Evolutionary conservation across 1,140 invertebrate species (phyloP).

Genomic region (Leptestheria dahalacensis): DNA sequence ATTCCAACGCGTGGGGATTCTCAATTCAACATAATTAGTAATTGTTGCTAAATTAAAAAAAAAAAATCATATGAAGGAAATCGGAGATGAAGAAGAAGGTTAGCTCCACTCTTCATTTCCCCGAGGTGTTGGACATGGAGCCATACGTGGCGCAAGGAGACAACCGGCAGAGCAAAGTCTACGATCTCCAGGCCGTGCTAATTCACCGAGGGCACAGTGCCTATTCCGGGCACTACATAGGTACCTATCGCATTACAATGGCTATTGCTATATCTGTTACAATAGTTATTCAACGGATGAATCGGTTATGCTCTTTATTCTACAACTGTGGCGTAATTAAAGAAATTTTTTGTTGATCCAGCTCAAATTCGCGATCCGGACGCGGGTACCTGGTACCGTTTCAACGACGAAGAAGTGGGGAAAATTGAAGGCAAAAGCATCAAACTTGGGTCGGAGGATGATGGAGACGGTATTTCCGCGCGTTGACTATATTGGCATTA

Average conservation of each 20-base stretch:
- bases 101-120: slow-evolving; percentile 48
- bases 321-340: no score
- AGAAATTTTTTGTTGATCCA: slow-evolving; percentile 16
- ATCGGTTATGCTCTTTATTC: no score
- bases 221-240: slow-evolving; percentile 54
- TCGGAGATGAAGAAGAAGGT: slow-evolving; percentile 49
- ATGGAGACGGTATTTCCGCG: slow-evolving; percentile 27
- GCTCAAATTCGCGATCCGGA: slow-evolving; percentile 41
- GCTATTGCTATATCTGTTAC: no score
- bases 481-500: slow-evolving; percentile 3
- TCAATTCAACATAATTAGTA: no score
- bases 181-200: slow-evolving; percentile 46
- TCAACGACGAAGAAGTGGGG: slow-evolving; percentile 52
- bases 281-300: no score
- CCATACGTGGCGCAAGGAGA: slow-evolving; percentile 1
- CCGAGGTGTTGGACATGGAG: slow-evolving; percentile 49
- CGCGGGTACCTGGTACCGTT: slow-evolving; percentile 44
- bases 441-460: slow-evolving; percentile 35
- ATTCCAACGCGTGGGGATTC: no score
- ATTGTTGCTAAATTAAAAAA: no score
- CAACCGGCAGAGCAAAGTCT: slow-evolving; percentile 25
- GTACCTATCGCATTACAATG: slow-evolving; percentile 29
- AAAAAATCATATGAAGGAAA: slow-evolving; percentile 29
- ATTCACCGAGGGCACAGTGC: slow-evolving; percentile 49
- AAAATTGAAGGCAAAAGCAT: slow-evolving; percentile 40